Conservation (phyloP, 53 echinoderm and acorn worm genomes). For the Hippasteria phrygiana region DNA sequence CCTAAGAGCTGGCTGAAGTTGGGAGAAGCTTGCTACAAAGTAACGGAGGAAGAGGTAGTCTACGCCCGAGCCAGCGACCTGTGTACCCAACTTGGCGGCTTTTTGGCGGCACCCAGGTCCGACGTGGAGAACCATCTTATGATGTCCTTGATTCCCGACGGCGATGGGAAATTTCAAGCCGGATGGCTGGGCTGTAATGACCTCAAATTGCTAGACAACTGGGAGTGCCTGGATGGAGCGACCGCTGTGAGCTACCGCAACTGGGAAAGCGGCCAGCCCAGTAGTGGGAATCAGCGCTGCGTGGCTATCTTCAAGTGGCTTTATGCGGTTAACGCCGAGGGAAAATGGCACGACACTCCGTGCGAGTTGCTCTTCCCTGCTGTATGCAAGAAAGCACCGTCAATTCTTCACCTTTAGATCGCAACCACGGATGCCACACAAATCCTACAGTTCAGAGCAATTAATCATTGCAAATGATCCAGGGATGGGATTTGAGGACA, state of each 20-base stretch:
- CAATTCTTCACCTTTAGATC: too few species aligned
- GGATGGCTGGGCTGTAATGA: neutral
- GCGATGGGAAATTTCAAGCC: neutral
- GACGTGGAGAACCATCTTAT: neutral
- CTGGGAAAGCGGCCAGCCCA: neutral
- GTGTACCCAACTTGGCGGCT: neutral
- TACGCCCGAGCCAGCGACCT: neutral
- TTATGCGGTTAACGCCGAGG: neutral
- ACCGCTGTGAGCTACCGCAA: neutral
- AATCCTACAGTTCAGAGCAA: too few species aligned
- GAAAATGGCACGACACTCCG: neutral
- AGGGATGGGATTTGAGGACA: too few species aligned
- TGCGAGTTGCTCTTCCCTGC: neutral
- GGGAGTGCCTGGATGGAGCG: neutral
- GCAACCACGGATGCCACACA: too few species aligned
- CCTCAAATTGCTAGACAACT: neutral
- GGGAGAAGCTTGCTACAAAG: constrained; percentile 15
- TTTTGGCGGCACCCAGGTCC: neutral
- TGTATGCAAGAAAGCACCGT: too few species aligned
- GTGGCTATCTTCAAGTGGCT: neutral
- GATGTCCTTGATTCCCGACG: neutral
- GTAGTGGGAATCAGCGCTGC: neutral
- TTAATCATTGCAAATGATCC: too few species aligned
- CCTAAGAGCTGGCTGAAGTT: neutral
- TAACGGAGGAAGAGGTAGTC: neutral